Percentiles rank a stretch among this genome's conserved stretches.
Conservation (phyloP, 2,113 vertebrate genomes). For the Azemiops feae region DNA sequence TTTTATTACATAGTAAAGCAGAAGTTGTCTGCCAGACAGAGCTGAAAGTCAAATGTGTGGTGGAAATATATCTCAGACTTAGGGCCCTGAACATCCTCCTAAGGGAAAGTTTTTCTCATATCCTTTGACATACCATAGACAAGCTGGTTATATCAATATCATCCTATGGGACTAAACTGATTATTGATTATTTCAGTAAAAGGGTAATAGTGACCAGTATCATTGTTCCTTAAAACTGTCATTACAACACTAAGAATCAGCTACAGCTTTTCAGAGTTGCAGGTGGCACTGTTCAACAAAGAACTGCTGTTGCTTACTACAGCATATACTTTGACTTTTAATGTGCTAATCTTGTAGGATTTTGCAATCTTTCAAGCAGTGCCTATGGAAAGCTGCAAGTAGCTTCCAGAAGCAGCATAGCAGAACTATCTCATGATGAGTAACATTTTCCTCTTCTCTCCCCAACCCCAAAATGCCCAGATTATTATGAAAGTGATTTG, state of each 20-base stretch:
- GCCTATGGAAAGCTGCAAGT: background rate
- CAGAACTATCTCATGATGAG: background rate
- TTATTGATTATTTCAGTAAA: slow-evolving; percentile 16
- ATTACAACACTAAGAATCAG: background rate
- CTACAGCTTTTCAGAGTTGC: background rate
- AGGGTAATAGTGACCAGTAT: background rate
- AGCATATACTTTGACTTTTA: background rate
- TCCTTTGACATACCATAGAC: background rate
- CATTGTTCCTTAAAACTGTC: slow-evolving; percentile 4
- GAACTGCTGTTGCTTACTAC: background rate
- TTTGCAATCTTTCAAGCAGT: background rate
- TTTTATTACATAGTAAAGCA: background rate
- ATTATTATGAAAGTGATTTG: background rate
- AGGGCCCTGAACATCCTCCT: background rate
- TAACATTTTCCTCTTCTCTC: background rate
- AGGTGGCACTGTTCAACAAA: background rate
- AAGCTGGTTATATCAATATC: background rate
- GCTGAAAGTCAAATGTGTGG: background rate
- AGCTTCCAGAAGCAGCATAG: background rate
- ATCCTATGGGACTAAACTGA: background rate
- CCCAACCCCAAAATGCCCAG: background rate
- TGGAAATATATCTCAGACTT: background rate
- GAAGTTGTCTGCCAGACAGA: background rate
- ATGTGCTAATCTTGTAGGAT: background rate
- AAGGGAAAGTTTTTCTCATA: background rate